A percentile compares a stretch with the other conserved stretches of the same genome.
These are phyloP conservation scores for Merodon equestris DNA, from an alignment of 2,888 invertebrate genomes.

Conservation along the genomic window DNA sequence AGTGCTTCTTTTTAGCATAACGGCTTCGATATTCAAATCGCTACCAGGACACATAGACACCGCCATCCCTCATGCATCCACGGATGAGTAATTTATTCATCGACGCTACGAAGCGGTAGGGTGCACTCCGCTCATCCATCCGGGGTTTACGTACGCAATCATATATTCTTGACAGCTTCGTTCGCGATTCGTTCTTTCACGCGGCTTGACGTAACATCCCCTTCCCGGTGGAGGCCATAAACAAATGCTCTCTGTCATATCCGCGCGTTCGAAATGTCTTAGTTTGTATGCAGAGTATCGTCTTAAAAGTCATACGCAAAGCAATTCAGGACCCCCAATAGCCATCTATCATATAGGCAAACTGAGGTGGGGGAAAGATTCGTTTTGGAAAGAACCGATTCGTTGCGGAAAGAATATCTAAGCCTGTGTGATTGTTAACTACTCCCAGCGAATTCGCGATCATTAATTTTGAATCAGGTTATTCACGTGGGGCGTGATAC, in stretches of 20 bases:
- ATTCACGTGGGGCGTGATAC: conserved; percentile 36
- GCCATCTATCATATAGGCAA: conserved; percentile 34
- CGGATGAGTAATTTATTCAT: conserved; percentile 56
- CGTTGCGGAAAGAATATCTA: conserved; percentile 53
- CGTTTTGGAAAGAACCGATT: no score
- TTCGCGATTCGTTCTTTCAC: conserved; percentile 21
- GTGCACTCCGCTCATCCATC: conserved; percentile 5
- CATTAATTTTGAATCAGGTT: conserved; percentile 54
- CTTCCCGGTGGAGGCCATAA: conserved; percentile 19
- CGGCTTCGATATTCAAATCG: conserved; percentile 44
- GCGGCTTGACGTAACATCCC: conserved; percentile 12
- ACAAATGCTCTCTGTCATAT: conserved; percentile 49
- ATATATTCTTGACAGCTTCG: conserved; percentile 39
- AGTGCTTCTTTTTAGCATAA: conserved; percentile 1
- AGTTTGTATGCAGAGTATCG: conserved; percentile 58
- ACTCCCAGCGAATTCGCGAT: conserved; percentile 53
- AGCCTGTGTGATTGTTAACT: conserved; percentile 54
- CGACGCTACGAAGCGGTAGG: conserved; percentile 13
- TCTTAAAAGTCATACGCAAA: conserved; percentile 49
- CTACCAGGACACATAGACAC: background rate
- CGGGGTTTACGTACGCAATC: conserved; percentile 37
- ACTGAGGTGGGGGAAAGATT: no score
- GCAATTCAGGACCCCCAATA: conserved; percentile 50
- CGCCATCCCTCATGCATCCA: background rate
- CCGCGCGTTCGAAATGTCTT: conserved; percentile 52